Evolutionary conservation across 92 coral and sea anemone genomes (phyloP).

Genomic region (Phenganax subtilis): DNA sequence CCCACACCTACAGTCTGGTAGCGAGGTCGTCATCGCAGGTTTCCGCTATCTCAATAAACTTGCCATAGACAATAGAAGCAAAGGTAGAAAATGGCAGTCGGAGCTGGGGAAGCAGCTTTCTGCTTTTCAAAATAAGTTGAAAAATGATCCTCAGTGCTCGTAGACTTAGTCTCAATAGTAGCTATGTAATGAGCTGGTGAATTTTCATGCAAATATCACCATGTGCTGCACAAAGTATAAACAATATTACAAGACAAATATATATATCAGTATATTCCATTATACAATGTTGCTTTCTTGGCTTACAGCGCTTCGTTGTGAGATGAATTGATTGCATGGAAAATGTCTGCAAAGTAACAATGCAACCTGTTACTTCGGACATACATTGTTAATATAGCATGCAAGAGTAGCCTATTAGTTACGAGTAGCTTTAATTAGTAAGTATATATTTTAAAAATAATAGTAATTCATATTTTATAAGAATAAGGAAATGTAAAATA

Average conservation of each 20-base stretch:
- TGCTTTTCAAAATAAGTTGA: conserved; percentile 24
- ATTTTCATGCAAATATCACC: background rate
- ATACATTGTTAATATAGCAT: too few species aligned
- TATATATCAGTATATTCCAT: background rate
- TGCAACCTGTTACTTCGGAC: too few species aligned
- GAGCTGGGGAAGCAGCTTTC: background rate
- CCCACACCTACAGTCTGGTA: background rate
- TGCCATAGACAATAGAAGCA: conserved; percentile 20
- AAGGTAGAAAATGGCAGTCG: conserved; percentile 3
- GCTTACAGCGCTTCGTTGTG: too few species aligned
- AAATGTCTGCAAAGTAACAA: too few species aligned
- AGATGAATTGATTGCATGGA: too few species aligned
- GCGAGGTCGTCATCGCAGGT: conserved; percentile 24
- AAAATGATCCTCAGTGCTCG: conserved; percentile 12
- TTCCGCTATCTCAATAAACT: conserved; percentile 4
- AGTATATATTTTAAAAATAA: too few species aligned
- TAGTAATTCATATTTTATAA: too few species aligned
- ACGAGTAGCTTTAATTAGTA: too few species aligned
- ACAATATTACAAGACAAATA: background rate
- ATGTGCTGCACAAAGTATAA: background rate
- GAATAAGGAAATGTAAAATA: too few species aligned
- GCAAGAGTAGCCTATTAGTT: too few species aligned
- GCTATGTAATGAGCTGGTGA: background rate
- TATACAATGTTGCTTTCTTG: too few species aligned
- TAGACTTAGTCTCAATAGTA: background rate